These are phyloP conservation scores for Microctonus brassicae DNA, from an alignment of 2,888 invertebrate species.

Conservation along the genomic window DNA sequence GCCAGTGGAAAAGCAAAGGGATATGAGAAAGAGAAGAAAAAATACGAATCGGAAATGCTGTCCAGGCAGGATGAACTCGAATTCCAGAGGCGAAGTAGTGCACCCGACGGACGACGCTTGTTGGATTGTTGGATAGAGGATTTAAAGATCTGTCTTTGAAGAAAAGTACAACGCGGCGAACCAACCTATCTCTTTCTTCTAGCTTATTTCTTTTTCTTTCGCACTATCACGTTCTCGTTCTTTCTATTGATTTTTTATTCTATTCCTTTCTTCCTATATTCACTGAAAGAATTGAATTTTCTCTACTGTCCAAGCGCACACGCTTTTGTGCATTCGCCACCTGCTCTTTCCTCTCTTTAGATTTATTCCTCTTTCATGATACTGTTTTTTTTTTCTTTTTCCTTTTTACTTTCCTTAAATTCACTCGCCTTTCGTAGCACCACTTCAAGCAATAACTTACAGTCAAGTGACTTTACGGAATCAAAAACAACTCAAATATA, in stretches of 20 bases:
- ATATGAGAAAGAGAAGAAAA: too few relatives aligned
- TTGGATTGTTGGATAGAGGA: slow-evolving; percentile 45
- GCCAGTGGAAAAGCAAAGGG: slow-evolving; percentile 11
- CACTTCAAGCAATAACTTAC: slow-evolving; percentile 13
- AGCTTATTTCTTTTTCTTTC: not conserved
- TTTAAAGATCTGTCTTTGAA: slow-evolving; percentile 62
- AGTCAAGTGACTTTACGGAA: not conserved
- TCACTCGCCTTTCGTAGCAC: slow-evolving; percentile 8
- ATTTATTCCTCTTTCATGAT: slow-evolving; percentile 21
- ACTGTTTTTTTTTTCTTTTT: slow-evolving; percentile 27
- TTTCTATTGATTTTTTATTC: slow-evolving; percentile 60
- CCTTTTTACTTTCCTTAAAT: slow-evolving; percentile 36
- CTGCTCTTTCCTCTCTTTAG: slow-evolving; percentile 44
- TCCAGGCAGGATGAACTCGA: slow-evolving; percentile 32
- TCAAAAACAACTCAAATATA: not conserved
- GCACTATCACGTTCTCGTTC: slow-evolving; percentile 25
- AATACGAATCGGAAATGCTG: slow-evolving; percentile 27
- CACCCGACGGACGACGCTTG: slow-evolving; percentile 3
- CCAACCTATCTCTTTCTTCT: not conserved
- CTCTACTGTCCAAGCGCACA: slow-evolving; percentile 48
- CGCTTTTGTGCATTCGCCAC: slow-evolving; percentile 50
- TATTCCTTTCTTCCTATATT: slow-evolving; percentile 46
- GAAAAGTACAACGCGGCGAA: slow-evolving; percentile 57
- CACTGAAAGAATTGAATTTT: slow-evolving; percentile 64
- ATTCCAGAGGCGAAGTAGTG: slow-evolving; percentile 29